Conservation (phyloP, 2,888 invertebrate genomes). For the Acanthosepion lycidas region DNA sequence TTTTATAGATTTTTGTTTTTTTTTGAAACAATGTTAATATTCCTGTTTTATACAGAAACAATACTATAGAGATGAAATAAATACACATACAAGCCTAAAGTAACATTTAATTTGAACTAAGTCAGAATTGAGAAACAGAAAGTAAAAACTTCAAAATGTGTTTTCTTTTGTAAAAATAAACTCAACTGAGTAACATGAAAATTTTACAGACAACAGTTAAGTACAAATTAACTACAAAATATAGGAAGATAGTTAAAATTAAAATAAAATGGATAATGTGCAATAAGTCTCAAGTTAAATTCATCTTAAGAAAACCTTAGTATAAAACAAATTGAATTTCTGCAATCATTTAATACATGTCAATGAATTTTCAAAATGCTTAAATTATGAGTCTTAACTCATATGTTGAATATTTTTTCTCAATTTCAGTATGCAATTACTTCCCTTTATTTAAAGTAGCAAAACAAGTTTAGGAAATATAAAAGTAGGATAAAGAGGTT, state of each 20-base stretch:
- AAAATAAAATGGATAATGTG: background rate
- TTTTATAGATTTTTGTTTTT: background rate
- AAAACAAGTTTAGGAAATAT: too few relatives aligned
- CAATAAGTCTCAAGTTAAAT: background rate
- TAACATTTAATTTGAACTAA: background rate
- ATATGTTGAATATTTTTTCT: too few relatives aligned
- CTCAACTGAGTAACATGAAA: background rate
- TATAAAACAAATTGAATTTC: too few relatives aligned
- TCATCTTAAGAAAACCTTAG: too few relatives aligned
- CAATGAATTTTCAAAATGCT: too few relatives aligned
- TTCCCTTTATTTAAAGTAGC: too few relatives aligned
- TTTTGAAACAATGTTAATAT: slow-evolving; percentile 11
- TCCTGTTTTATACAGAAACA: background rate
- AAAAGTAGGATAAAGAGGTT: too few relatives aligned
- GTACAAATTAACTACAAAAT: background rate
- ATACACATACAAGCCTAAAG: background rate
- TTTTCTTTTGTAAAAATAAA: background rate
- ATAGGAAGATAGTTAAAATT: background rate
- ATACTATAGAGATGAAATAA: background rate
- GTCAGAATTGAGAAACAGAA: background rate
- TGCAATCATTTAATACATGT: too few relatives aligned
- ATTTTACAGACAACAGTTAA: background rate
- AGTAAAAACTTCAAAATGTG: too few relatives aligned
- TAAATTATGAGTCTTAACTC: too few relatives aligned
- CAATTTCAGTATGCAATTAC: too few relatives aligned